These are phyloP conservation scores for Sinella curviseta DNA, from an alignment of 1,140 invertebrate species.

Conservation along the genomic window DNA sequence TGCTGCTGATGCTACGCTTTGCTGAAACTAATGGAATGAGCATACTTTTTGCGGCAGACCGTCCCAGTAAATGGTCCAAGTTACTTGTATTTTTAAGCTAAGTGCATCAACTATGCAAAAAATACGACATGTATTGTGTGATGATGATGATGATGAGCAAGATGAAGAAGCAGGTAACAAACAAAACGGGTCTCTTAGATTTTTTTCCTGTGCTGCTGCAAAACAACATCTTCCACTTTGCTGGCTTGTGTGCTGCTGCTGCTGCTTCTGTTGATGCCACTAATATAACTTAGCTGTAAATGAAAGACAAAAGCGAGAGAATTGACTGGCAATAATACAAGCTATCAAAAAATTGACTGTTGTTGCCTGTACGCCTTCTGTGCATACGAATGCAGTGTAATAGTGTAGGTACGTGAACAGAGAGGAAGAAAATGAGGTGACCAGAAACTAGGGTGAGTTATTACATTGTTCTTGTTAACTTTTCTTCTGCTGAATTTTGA, in stretches of 20 bases:
- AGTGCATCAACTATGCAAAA: background rate
- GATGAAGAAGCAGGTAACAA: background rate
- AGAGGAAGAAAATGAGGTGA: slow-evolving; percentile 15
- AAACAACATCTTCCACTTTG: too few species aligned
- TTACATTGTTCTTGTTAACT: slow-evolving; percentile 20
- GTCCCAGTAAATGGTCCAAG: background rate
- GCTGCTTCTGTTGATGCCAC: too few species aligned
- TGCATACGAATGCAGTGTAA: background rate
- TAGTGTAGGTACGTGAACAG: background rate
- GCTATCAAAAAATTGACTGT: background rate
- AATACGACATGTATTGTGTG: background rate
- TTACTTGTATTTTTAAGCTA: too few species aligned
- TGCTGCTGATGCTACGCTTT: background rate
- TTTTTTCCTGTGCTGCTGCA: slow-evolving; percentile 1
- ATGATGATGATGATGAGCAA: background rate
- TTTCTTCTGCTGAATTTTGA: background rate
- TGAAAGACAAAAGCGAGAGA: background rate
- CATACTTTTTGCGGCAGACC: background rate
- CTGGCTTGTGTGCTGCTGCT: too few species aligned
- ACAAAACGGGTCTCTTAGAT: slow-evolving; percentile 11
- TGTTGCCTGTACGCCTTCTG: background rate
- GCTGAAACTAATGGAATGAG: background rate
- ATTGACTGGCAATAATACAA: background rate
- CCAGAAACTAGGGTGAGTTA: slow-evolving; percentile 15
- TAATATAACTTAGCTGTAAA: slow-evolving; percentile 6